A percentile compares a stretch with the other conserved stretches of the same genome.
Evolutionary conservation across 2,113 vertebrate genomes (phyloP).

Genomic region (Gopherus flavomarginatus): DNA sequence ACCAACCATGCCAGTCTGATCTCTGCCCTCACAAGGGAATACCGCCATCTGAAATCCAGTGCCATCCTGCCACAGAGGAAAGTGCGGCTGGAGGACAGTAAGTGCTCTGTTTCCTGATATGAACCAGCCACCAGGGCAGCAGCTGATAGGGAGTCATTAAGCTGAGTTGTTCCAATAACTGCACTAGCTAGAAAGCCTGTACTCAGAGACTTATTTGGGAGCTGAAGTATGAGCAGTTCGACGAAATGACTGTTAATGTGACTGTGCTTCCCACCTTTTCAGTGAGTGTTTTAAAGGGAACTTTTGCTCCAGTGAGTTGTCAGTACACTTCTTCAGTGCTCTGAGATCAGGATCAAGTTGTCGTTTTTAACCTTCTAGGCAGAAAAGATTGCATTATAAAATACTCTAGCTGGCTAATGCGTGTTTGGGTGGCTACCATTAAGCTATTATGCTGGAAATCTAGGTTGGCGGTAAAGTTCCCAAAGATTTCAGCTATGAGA

Average conservation of each 20-base stretch:
- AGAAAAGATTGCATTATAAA: neutral
- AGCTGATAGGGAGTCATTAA: fast-evolving
- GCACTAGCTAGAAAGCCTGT: neutral
- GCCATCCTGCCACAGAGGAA: constrained; percentile 85
- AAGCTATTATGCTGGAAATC: fast-evolving
- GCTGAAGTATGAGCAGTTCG: neutral
- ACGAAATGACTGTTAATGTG: neutral
- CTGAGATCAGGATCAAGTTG: neutral
- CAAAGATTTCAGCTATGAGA: neutral
- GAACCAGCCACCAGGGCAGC: neutral
- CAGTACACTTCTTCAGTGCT: neutral
- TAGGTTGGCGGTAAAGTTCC: fast-evolving
- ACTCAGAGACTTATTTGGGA: fast-evolving
- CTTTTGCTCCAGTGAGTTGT: neutral
- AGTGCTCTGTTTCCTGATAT: constrained; percentile 58
- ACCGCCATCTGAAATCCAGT: constrained; percentile 86
- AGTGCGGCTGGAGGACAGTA: constrained; percentile 86
- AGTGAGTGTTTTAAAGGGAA: neutral
- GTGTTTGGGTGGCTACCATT: neutral
- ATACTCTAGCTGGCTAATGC: neutral
- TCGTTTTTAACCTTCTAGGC: neutral
- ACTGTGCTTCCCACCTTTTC: neutral
- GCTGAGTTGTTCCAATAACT: neutral
- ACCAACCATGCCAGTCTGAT: constrained; percentile 90
- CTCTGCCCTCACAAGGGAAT: constrained; percentile 90